Base-by-base conservation (phyloP, 2,113 vertebrate species). In the Plecturocebus donacophilus region DNA sequence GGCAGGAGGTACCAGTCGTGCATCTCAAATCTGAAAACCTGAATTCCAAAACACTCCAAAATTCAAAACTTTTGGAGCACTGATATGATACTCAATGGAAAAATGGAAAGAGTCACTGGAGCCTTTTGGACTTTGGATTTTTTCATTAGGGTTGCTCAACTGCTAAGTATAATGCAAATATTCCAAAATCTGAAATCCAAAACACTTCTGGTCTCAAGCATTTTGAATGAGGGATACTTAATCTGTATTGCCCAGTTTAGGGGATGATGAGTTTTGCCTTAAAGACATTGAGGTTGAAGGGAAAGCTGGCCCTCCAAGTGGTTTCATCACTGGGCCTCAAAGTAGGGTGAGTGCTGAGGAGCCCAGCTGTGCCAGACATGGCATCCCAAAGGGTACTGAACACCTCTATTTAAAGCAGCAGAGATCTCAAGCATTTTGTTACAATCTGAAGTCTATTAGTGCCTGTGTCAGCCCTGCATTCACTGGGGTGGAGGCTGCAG, bases 341-440 rank as follows among this genome's bases (percentile, higher is more conserved):
- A 52, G 6, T 2, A 56, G 75, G 64, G 12, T 66, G 84, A 96
- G 27, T 12, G 45, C 54, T 38, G 54, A 75, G 47, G 81, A 40
- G 70, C 45, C 47, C 49, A 54, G 10, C 49, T 40, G 73, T 52
- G 58, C 54, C 64, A 96, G 95, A 87, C 17, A 20, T 87, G 92
- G 87, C 97, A 58, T 79, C 64, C 47, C 11, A 52, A 70, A 42
- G 42, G 70, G 49, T 70, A 27, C 66, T 81, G 75, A 77, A 87
- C 76, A 64, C 95, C 90, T 94, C 16, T 19, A 47, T 93, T 95
- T 83, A 98, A 97, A 97, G 96, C 86, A 95, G 80, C 86, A 23
- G 94, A 81, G 79, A 76, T 38, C 40, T 75, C 42, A 89, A 94
- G 90, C 85, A 86, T 93, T 97, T 85, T 32, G 45, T 14, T 85